Base-by-base conservation (phyloP, 1,140 invertebrate genomes). In the Diabrotica virgifera region DNA sequence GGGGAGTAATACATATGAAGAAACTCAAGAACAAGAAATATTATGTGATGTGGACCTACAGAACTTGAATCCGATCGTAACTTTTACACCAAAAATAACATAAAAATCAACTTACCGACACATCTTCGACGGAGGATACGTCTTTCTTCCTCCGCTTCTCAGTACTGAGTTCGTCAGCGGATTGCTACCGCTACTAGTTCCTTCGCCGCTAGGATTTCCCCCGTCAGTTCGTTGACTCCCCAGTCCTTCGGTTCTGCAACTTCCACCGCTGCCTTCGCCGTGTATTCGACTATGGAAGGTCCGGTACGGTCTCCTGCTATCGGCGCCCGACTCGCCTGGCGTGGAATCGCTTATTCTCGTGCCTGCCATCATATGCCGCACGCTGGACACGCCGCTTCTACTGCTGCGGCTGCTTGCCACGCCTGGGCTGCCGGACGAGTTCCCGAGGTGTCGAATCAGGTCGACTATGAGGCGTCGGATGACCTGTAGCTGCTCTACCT, bases 401-500 rank as follows among this genome's bases (percentile, higher is more conserved):
- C 71, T 58, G 36, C 65, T 73, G 12, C 75, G 62, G 52, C 8
- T 12, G 12, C 8, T 13, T 13, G 8, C 52, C n/a, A 9, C 6
- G 13, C 11, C 14, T 38, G 65, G 69, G 46, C 69, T 66, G 10
- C 65, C 66, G 4, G 53, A 46, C n/a, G 63, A 5, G 12, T 58
- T 65, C 7, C 67, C 59, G 4, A 89, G 84, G 59, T 87, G 84
- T 58, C 83, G 73, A 52, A 86, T 83, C 40, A 90, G 77, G 72
- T 86, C 85, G 62, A 85, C 83, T 80, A 87, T 85, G 81, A 89
- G 85, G 62, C 78, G 80, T 6, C 86, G 82, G 36, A 90, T 81
- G 69, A 86, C 82, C 65, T 84, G 83, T 62, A 89, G 76, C 50
- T 86, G 84, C 10, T 71, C 70, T 13, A 83, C 81, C 74, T 83